A percentile compares a stretch with the other conserved stretches of the same genome.
Evolutionary conservation across 2,797 vertebrate species (phyloP).

Genomic region (Cyclopterus lumpus): DNA sequence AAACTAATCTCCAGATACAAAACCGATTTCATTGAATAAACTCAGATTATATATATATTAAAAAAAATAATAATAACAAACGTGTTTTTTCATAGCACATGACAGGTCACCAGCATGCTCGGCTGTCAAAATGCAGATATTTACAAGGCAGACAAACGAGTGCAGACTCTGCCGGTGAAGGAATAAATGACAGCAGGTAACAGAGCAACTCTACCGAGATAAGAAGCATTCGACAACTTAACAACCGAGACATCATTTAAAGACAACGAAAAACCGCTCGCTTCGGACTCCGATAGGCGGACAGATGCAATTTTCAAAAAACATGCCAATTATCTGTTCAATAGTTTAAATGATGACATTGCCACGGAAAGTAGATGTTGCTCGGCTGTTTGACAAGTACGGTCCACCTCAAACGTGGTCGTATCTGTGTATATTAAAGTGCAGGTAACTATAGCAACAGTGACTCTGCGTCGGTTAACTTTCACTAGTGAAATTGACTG

Average conservation of each 20-base stretch:
- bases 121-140: slow-evolving; percentile 13
- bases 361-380: neutral
- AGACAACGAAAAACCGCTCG: neutral
- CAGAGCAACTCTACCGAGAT: slow-evolving; percentile 8
- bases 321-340: slow-evolving; percentile 19
- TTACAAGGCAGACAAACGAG: slow-evolving; percentile 13
- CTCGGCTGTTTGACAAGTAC: neutral
- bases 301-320: slow-evolving; percentile 17
- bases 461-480: neutral
- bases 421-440: neutral
- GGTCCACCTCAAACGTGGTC: neutral
- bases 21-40: neutral
- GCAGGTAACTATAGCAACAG: slow-evolving; percentile 5
- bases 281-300: neutral
- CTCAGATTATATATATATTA: too few relatives aligned
- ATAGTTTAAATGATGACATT: slow-evolving; percentile 7
- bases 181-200: slow-evolving; percentile 3
- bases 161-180: slow-evolving; percentile 9
- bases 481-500: neutral
- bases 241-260: neutral
- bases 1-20: neutral
- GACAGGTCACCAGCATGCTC: neutral
- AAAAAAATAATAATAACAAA: too few relatives aligned
- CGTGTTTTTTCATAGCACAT: too few relatives aligned
- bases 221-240: neutral